These are phyloP conservation scores for Rhamphomyia laevipes DNA, from an alignment of 2,888 invertebrate species.

Conservation along the genomic window DNA sequence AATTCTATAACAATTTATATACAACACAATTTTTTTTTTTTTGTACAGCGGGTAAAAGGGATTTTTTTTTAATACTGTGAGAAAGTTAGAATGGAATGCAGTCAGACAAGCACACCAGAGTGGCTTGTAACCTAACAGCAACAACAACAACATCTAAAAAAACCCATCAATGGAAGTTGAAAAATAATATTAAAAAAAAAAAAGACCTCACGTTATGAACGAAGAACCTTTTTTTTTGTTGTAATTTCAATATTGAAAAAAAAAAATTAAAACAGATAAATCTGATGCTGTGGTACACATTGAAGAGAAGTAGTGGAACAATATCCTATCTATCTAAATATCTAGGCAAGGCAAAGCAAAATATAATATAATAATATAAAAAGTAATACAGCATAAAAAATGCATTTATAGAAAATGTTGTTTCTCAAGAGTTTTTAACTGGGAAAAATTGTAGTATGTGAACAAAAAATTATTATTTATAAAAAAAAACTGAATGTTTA, in stretches of 20 bases:
- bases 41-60: slow-evolving; percentile 4
- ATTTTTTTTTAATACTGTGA: slow-evolving; percentile 28
- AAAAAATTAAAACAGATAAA: not conserved
- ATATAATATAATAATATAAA: too few relatives aligned
- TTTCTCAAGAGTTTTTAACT: not conserved
- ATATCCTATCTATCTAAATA: too few relatives aligned
- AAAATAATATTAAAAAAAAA: slow-evolving; percentile 5
- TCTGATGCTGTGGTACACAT: not conserved
- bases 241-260: not conserved
- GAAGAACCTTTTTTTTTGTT: slow-evolving; percentile 4
- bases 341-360: too few relatives aligned
- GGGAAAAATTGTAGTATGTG: not conserved
- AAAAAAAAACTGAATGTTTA: not conserved
- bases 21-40: too few relatives aligned
- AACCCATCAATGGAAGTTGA: slow-evolving; percentile 9
- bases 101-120: slow-evolving; percentile 27
- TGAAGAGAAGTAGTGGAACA: too few relatives aligned
- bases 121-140: slow-evolving; percentile 10
- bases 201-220: slow-evolving; percentile 12
- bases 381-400: not conserved
- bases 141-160: not conserved
- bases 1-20: too few relatives aligned
- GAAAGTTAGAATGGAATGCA: slow-evolving; percentile 39
- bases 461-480: not conserved
- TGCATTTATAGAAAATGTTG: not conserved